A percentile compares a stretch with the other conserved stretches of the same genome.
phyloP scores from a whole-genome alignment of 2,113 vertebrate species.

The Trematocara zebra region DNA sequence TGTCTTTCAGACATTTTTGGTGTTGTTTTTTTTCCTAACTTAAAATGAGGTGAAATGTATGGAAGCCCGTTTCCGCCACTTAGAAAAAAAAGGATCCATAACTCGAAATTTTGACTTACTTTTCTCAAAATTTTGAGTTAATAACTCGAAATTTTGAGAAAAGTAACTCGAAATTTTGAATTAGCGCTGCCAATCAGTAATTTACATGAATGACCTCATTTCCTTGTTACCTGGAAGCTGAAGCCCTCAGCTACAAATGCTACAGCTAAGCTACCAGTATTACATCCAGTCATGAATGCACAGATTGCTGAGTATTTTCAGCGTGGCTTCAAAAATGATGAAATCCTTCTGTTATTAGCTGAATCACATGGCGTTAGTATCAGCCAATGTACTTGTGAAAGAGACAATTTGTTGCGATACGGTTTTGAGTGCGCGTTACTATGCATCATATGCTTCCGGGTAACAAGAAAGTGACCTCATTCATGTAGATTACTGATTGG shows the following conservation, averaged over 20 bases:
- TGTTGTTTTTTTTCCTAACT: neutral
- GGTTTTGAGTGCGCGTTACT: fast-evolving
- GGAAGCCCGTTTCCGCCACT: neutral
- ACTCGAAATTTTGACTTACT: fast-evolving
- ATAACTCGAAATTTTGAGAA: no score
- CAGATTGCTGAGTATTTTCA: neutral
- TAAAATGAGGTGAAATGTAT: neutral
- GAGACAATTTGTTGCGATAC: fast-evolving
- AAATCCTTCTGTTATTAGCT: neutral
- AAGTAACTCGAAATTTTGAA: neutral
- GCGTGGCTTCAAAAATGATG: neutral
- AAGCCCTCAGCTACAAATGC: neutral
- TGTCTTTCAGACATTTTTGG: neutral
- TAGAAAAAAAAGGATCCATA: neutral
- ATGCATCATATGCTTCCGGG: neutral
- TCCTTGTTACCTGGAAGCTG: neutral
- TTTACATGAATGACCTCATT: fast-evolving
- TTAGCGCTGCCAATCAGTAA: neutral
- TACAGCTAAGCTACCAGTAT: neutral
- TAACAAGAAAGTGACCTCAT: neutral
- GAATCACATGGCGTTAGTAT: neutral
- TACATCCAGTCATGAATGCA: neutral
- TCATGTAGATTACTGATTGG: neutral
- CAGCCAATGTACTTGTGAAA: fast-evolving
- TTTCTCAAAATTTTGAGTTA: no score